These are phyloP conservation scores for Tinea pellionella DNA, from an alignment of 2,888 invertebrate species.

Conservation along the genomic window DNA sequence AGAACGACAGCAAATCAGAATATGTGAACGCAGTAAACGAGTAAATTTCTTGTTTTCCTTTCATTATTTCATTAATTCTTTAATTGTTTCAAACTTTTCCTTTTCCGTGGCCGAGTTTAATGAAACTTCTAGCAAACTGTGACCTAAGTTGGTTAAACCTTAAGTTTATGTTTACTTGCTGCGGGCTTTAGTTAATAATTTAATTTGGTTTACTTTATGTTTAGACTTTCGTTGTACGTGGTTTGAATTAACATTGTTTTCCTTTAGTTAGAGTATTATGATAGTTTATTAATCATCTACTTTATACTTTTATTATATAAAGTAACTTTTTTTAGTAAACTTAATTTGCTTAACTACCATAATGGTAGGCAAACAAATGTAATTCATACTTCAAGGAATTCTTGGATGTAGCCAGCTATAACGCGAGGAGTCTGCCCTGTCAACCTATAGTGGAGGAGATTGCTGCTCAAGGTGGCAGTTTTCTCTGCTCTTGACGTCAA, in stretches of 20 bases:
- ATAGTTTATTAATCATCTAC: neutral
- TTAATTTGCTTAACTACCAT: no score
- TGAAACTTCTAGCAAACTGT: neutral
- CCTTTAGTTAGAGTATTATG: neutral
- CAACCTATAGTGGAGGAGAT: no score
- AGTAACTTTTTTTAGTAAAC: no score
- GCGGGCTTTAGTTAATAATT: neutral
- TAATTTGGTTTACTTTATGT: neutral
- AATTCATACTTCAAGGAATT: no score
- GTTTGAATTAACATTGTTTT: neutral
- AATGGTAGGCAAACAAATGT: no score
- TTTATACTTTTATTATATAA: no score
- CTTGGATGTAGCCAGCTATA: no score
- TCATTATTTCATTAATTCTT: neutral
- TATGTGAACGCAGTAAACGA: constrained; percentile 81
- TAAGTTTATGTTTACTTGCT: constrained; percentile 3
- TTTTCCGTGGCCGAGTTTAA: neutral
- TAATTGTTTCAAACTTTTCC: no score
- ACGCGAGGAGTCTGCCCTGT: no score
- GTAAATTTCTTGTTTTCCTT: constrained; percentile 54
- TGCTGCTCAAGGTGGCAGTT: no score
- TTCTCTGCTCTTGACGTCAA: no score
- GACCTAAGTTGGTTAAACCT: neutral
- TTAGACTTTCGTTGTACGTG: neutral
- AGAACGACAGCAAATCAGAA: constrained; percentile 73